These are phyloP conservation scores for Scopus umbretta DNA, from an alignment of 2,113 vertebrate species.

Conservation along the genomic window DNA sequence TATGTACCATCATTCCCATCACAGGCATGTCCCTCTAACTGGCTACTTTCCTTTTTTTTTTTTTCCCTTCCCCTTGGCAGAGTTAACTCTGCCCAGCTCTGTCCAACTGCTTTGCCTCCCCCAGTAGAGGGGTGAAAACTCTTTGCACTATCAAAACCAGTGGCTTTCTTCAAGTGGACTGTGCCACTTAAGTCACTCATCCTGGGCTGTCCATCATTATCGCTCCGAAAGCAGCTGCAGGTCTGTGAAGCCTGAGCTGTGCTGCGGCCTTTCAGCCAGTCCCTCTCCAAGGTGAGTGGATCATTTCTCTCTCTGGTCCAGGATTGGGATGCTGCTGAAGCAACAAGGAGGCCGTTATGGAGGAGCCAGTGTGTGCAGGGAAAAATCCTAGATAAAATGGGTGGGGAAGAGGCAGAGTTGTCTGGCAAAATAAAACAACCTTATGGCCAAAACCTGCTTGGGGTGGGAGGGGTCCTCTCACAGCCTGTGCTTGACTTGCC, in stretches of 20 bases:
- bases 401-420: not conserved
- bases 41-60: not conserved
- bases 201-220: not conserved
- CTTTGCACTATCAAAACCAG: not conserved
- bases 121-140: not conserved
- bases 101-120: not conserved
- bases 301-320: not conserved
- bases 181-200: not conserved
- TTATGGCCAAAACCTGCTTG: not conserved
- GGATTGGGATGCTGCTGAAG: not conserved
- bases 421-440: not conserved
- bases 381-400: not conserved
- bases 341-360: not conserved
- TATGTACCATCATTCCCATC: not conserved
- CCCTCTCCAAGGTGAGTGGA: too few species aligned
- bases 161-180: not conserved
- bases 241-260: not conserved
- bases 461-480: not conserved
- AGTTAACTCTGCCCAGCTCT: not conserved
- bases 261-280: not conserved
- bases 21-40: not conserved
- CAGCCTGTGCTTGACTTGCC: not conserved
- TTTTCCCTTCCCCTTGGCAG: too few species aligned
- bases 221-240: not conserved
- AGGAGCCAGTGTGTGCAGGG: accelerated